Base-by-base conservation (phyloP, 2,113 vertebrate species). In the Phyllostomus hastatus region DNA sequence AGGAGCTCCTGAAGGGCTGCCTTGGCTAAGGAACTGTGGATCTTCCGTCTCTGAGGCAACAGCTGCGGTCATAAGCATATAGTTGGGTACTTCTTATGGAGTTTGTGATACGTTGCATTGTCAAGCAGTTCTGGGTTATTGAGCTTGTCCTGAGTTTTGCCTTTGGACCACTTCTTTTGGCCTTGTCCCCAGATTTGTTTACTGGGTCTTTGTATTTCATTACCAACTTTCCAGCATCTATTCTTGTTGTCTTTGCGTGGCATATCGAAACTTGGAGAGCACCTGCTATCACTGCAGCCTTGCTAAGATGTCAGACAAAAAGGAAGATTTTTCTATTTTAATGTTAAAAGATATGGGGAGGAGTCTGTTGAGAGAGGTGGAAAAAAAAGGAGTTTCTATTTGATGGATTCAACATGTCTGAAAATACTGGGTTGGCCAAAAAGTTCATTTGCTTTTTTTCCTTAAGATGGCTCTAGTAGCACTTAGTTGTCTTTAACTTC, bases 331-430 rank as follows among this genome's bases (percentile, higher is more conserved):
- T 61, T 33, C 31, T 43, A 64, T 83, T 82, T 46, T 64, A 83
- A 46, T 48, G 50, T 93, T 95, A 79, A 48, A 97, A 96, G 54
- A n/a, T 86, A 88, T 67, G 96, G 80, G 84, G 31, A 84, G 84
- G 97, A 97, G 95, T 98, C 93, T 96, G 96, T 78, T 84, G 76
- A 97, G 31, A 94, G 92, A 91, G 76, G 88, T 70, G 86, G 78
- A 26, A 0, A 79, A 79, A 95, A 90, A 90, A 96, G 76, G 38
- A 98, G 87, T 57, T 94, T 94, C 93, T 66, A 89, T 80, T 33
- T 91, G 88, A 96, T 2, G 92, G 88, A 95, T 81, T 88, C 66
- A 72, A 5, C 35, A 46, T 33, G 7, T 90, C 88, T 84, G 48
- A 82, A 66, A 88, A 91, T 48, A 78, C 10, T 64, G 26, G 61